Evolutionary conservation across 2,888 invertebrate genomes (phyloP), one percentile per base, ranked within the genome.

Genomic region (Therioaphis trifolii): DNA sequence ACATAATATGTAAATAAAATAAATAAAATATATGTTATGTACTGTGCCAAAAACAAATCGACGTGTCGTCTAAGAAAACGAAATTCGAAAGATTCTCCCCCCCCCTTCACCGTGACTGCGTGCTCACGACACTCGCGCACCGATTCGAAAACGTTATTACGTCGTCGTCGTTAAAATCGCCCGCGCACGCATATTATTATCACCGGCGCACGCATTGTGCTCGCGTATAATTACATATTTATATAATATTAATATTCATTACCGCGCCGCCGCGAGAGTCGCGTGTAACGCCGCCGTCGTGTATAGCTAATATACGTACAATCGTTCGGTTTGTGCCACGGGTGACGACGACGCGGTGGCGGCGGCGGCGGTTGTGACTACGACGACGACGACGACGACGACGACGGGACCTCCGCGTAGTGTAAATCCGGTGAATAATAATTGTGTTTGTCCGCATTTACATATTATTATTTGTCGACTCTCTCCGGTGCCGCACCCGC

Each of bases 381-480:
- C 24, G 75, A 35, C 49, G 49, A n/a, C 35, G 35, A 7, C 3
- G 3, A 7, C 35, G 3, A n/a, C 52, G 24, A 21, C 35, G 40
- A 61, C 14, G 43, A 61, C 43, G 18, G 7, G 35, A 35, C 35
- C 29, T n/a, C 14, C 40, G 35, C 35, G n/a, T 35, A 3, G 35
- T 7, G 14, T 27, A 43, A 69, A 69, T 69, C 69, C 68, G 68
- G 55, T n/a, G 69, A 79, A 69, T 55, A 69, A 69, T 69, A 79
- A 79, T 79, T 69, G 27, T 27, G 78, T 79, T 79, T 40, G 78
- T 69, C n/a, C 27, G 46, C 35, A 79, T 79, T 79, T 69, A 69
- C 78, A 69, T 43, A 69, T 77, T 49, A 66, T 43, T 68, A 68
- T 15, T 43, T 14, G 27, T 46, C 35, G 7, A 35, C 35, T 35